These are phyloP conservation scores for Cariama cristata DNA, from an alignment of 2,113 vertebrate species.

Conservation along the genomic window DNA sequence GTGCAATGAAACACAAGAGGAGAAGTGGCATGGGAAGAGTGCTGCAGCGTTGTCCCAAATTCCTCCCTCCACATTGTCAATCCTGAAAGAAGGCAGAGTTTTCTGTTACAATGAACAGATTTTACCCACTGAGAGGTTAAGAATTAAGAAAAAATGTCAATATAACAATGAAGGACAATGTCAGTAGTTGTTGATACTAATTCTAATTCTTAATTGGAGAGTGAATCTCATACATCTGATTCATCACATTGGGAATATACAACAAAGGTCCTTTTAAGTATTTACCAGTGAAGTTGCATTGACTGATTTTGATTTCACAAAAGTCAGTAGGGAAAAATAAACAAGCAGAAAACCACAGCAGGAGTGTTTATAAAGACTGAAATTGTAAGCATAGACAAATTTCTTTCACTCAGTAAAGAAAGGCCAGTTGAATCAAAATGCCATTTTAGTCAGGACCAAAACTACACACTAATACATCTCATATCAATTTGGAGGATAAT, in stretches of 20 bases:
- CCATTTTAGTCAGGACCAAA: neutral
- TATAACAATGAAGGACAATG: neutral
- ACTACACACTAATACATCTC: rapidly evolving
- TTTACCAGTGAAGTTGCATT: neutral
- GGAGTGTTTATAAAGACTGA: neutral
- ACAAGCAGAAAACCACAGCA: neutral
- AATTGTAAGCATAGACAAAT: neutral
- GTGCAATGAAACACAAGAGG: neutral
- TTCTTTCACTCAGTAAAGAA: neutral
- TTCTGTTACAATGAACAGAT: neutral
- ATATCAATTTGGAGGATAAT: neutral
- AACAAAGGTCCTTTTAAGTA: neutral
- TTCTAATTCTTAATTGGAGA: neutral
- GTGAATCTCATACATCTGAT: neutral
- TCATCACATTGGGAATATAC: neutral
- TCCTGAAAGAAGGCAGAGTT: neutral
- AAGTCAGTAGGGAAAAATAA: neutral
- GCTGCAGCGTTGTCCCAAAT: neutral
- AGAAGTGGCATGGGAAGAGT: neutral
- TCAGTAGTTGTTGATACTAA: neutral
- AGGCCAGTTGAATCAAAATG: neutral
- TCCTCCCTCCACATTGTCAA: neutral
- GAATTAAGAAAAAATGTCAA: neutral
- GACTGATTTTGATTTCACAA: neutral
- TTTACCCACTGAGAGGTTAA: neutral